Evolutionary conservation across 1,140 invertebrate species (phyloP).

Genomic region (Carposina sasakii): DNA sequence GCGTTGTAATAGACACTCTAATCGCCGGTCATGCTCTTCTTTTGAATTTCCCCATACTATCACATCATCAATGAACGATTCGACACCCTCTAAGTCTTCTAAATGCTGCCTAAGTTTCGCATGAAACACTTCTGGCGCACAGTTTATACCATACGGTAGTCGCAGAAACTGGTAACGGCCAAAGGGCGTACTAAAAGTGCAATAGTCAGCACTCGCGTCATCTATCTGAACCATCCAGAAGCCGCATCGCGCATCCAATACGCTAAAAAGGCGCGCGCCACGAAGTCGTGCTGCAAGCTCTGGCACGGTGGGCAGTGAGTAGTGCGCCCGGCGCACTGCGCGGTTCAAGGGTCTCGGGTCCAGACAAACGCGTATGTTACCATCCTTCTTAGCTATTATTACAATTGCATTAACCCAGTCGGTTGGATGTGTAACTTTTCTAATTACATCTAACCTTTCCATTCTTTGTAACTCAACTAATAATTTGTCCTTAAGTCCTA

Average conservation of each 20-base stretch:
- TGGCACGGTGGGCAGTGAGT: not conserved
- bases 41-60: conserved; percentile 1
- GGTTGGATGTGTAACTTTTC: not conserved
- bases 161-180: conserved; percentile 5
- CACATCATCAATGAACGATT: conserved; percentile 5
- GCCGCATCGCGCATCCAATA: not conserved
- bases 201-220: not conserved
- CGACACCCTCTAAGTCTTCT: not conserved
- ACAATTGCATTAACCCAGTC: conserved; percentile 4
- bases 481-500: conserved; percentile 11
- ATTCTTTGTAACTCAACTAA: conserved; percentile 1
- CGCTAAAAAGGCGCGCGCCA: not conserved
- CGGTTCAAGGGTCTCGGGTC: conserved; percentile 10
- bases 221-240: conserved; percentile 5
- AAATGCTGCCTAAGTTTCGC: conserved; percentile 1
- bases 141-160: conserved; percentile 1
- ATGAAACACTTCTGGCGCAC: conserved; percentile 1
- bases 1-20: not conserved
- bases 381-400: not conserved
- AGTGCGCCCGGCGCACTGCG: conserved; percentile 4
- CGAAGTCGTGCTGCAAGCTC: not conserved
- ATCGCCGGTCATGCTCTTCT: not conserved
- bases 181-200: not conserved
- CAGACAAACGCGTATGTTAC: not conserved
- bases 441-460: conserved; percentile 4